These are phyloP conservation scores for Ascaphus truei DNA, from an alignment of 2,113 vertebrate species.

Conservation along the genomic window DNA sequence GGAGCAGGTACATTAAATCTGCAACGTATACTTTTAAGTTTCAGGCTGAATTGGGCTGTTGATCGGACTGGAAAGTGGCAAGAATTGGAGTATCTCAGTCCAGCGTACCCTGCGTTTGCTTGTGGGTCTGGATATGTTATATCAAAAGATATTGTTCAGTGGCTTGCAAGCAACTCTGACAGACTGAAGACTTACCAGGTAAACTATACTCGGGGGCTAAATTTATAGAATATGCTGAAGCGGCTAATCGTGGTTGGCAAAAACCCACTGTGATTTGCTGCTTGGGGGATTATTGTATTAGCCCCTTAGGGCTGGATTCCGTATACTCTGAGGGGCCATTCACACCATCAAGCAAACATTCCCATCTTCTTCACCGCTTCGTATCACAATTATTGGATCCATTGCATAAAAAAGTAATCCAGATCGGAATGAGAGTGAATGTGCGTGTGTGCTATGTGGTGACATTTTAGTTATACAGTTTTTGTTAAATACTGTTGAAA, in stretches of 20 bases:
- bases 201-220: background rate
- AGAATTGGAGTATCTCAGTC: conserved; percentile 90
- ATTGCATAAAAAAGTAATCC: too few species aligned
- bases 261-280: background rate
- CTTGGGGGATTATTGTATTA: conserved; percentile 10
- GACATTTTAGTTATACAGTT: too few species aligned
- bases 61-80: conserved; percentile 96
- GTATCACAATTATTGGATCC: too few species aligned
- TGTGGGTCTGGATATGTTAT: conserved; percentile 92
- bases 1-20: too few species aligned
- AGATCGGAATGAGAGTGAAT: too few species aligned
- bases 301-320: too few species aligned
- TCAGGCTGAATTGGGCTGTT: conserved; percentile 95
- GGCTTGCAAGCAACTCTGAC: conserved; percentile 84
- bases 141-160: conserved; percentile 85
- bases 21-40: conserved; percentile 85
- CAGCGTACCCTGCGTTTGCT: conserved; percentile 91
- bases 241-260: background rate
- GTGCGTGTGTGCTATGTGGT: too few species aligned
- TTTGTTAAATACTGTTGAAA: too few species aligned
- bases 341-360: too few species aligned
- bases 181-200: conserved; percentile 93
- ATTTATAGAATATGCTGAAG: too few species aligned
- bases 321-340: too few species aligned
- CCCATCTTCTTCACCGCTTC: too few species aligned